A percentile compares a stretch with the other conserved stretches of the same genome.
Evolutionary conservation across 2,113 vertebrate species (phyloP).

Genomic region (Turdus rufiventris): DNA sequence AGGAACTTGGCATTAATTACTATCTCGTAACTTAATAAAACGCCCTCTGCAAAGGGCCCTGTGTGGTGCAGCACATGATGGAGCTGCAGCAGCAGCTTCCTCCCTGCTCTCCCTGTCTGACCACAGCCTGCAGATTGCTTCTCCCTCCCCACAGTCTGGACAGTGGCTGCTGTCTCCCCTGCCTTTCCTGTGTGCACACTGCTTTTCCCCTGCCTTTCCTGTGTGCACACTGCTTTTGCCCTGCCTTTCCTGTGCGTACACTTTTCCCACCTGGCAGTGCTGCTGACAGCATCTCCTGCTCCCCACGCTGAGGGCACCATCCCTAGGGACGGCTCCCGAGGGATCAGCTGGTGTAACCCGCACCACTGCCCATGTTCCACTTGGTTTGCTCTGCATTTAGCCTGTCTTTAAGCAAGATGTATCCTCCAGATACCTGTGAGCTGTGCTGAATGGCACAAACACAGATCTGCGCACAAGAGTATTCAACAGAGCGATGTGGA

Average conservation of each 20-base stretch:
- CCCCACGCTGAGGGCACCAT: neutral
- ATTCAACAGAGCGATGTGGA: neutral
- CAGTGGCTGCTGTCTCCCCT: neutral
- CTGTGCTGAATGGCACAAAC: neutral
- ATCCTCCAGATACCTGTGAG: neutral
- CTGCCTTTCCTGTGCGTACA: neutral
- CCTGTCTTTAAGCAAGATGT: neutral
- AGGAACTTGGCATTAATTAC: conserved; percentile 52
- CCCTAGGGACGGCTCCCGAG: accelerated
- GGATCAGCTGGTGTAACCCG: neutral
- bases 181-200: neutral
- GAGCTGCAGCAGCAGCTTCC: neutral
- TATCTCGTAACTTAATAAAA: conserved; percentile 35
- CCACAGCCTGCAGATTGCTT: neutral
- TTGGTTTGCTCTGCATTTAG: neutral
- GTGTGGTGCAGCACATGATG: neutral
- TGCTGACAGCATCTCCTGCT: neutral
- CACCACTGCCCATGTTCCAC: neutral
- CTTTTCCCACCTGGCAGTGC: neutral
- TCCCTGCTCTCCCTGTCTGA: neutral
- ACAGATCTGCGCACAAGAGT: neutral
- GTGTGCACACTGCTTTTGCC: too few species aligned
- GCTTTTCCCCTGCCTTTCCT: too few species aligned
- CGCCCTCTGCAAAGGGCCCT: neutral
- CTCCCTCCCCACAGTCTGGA: neutral